These are phyloP conservation scores for Trichonephila clavipes DNA, from an alignment of 1,140 invertebrate genomes.

Conservation along the genomic window DNA sequence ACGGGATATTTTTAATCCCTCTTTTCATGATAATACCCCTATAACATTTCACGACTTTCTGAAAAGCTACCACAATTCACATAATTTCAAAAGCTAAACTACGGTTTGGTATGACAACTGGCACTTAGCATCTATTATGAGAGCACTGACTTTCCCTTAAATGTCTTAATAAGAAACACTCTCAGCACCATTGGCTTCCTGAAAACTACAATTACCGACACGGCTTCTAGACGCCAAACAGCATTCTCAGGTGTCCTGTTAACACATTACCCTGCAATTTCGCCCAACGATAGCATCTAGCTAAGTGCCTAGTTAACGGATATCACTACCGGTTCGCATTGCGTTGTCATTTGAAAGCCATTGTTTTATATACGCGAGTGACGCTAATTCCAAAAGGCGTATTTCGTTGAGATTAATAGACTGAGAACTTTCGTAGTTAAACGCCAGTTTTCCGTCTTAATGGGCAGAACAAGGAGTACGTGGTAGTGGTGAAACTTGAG, in stretches of 20 bases:
- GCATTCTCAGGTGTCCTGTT: constrained; percentile 28
- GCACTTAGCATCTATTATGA: constrained; percentile 7
- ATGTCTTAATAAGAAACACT: constrained; percentile 47
- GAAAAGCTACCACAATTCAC: too few relatives aligned
- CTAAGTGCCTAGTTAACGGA: constrained; percentile 41
- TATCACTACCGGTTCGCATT: background rate
- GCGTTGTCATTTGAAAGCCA: background rate
- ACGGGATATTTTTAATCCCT: too few relatives aligned
- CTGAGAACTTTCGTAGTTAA: constrained; percentile 36
- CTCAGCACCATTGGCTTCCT: constrained; percentile 6
- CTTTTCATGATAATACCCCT: too few relatives aligned
- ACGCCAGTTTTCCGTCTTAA: constrained; percentile 29
- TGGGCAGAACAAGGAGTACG: background rate
- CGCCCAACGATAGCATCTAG: constrained; percentile 16
- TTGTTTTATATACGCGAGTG: constrained; percentile 19
- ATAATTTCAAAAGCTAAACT: background rate
- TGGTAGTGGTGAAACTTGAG: background rate
- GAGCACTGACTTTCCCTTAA: background rate
- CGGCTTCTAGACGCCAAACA: background rate
- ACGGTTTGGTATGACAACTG: background rate
- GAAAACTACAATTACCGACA: constrained; percentile 38
- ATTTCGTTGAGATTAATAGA: constrained; percentile 38
- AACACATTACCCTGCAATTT: constrained; percentile 49
- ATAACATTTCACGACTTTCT: too few relatives aligned
- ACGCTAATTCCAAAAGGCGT: constrained; percentile 4